These are phyloP conservation scores for Gymnobelideus leadbeateri DNA, from an alignment of 2,113 vertebrate genomes.

Conservation along the genomic window DNA sequence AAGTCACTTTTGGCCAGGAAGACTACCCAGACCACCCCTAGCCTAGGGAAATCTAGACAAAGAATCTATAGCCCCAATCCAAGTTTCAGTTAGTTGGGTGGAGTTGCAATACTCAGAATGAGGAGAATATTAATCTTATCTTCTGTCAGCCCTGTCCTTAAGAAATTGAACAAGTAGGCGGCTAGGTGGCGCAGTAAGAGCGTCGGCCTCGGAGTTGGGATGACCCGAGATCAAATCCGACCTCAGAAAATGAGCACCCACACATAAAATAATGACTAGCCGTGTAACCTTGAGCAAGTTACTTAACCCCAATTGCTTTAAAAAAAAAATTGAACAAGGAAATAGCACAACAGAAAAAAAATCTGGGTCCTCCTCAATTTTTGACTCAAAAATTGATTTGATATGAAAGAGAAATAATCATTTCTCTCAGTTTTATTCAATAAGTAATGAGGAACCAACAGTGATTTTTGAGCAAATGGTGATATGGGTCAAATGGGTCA, in stretches of 20 bases:
- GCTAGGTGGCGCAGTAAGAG: too few species aligned
- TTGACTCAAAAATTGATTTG: neutral
- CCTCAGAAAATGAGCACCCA: too few species aligned
- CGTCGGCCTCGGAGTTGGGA: too few species aligned
- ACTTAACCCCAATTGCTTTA: too few species aligned
- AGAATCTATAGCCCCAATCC: neutral
- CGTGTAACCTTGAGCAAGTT: too few species aligned
- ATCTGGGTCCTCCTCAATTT: neutral
- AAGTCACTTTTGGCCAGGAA: neutral
- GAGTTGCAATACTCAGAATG: neutral
- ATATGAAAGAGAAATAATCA: neutral
- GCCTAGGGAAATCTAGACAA: neutral
- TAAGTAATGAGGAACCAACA: neutral
- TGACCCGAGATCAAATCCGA: too few species aligned
- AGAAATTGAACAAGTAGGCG: neutral
- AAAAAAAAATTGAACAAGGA: neutral
- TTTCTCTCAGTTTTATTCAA: neutral
- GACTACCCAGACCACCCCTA: too few species aligned
- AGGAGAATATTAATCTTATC: neutral
- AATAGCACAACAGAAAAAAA: neutral
- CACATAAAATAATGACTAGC: too few species aligned
- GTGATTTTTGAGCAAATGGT: neutral
- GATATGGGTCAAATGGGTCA: neutral
- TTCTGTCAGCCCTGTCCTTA: neutral
- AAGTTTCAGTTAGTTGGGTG: neutral